Evolutionary conservation across 2,113 vertebrate genomes (phyloP), one percentile per base, ranked within the genome.

Genomic region (Lichenostomus cassidix): DNA sequence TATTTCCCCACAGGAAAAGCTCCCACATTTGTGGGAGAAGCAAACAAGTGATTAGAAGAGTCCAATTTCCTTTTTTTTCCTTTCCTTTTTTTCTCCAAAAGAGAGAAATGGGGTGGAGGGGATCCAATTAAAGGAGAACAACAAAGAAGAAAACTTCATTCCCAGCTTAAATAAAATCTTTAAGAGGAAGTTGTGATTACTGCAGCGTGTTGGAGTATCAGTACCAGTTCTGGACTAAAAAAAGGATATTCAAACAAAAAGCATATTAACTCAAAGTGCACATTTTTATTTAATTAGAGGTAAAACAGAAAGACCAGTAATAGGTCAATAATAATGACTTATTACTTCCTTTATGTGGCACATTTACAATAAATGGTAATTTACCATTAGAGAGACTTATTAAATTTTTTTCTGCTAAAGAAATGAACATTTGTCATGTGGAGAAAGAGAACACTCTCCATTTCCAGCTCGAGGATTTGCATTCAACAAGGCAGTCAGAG

Each of bases 361-460:
- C 97, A 98, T 97, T 98, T 98, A 98, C 97, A 98, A 98, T 97
- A 97, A 98, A 97, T 98, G 97, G 95, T 92, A 98, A 98, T 98
- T 97, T 97, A 98, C 97, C 97, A 97, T 97, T 98, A 98, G 97
- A 97, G 79, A 90, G 91, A 96, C 65, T 94, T 96, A 97, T 95
- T 97, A 96, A 86, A 29, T 96, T 97, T 94, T 96, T 93, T 94
- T 86, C 93, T 93, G 84, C 56, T 96, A 92, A 92, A 98, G 96
- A 97, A 98, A 98, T 98, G 95, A 97, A 94, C 97, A 97, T 97
- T 93, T 97, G 95, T 97, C 97, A 97, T 96, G 92, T 77, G 82
- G 86, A 95, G 70, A 96, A 92, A 97, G 95, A 94, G 95, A 94
- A 96, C 71, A 56, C 69, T 96, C 87, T 97, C 93, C 60, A 94